phyloP scores from a whole-genome alignment of 2,888 invertebrate species.

The Autographa gamma region DNA sequence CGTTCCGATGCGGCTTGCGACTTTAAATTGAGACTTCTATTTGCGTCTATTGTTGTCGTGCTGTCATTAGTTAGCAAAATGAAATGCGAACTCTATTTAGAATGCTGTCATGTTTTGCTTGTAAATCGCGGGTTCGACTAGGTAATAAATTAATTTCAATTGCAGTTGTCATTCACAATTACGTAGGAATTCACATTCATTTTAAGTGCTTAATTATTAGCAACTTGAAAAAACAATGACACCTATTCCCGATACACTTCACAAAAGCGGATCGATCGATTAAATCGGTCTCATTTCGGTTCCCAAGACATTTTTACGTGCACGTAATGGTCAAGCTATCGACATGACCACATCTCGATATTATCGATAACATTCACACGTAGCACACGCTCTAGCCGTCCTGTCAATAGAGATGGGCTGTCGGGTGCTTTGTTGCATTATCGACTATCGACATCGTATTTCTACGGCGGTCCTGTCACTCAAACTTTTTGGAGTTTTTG shows the following conservation, averaged over 20 bases:
- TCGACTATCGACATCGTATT: slow-evolving; percentile 85
- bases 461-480: slow-evolving; percentile 88
- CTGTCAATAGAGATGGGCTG: slow-evolving; percentile 84
- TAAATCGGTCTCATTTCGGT: slow-evolving; percentile 75
- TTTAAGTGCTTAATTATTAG: neutral
- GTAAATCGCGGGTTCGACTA: neutral
- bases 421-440: slow-evolving; percentile 85
- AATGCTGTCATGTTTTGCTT: neutral
- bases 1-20: slow-evolving; percentile 18
- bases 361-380: slow-evolving; percentile 88
- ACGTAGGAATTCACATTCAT: neutral
- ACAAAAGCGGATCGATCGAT: slow-evolving; percentile 64
- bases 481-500: slow-evolving; percentile 84
- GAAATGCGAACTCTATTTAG: slow-evolving; percentile 4
- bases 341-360: slow-evolving; percentile 81
- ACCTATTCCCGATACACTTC: slow-evolving; percentile 39
- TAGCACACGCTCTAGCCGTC: slow-evolving; percentile 85
- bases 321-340: slow-evolving; percentile 84
- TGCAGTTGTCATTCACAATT: neutral
- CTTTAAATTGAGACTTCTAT: slow-evolving; percentile 60
- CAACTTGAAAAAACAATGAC: slow-evolving; percentile 19
- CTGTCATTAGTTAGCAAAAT: slow-evolving; percentile 4
- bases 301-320: slow-evolving; percentile 75
- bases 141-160: neutral
- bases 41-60: slow-evolving; percentile 17